A percentile compares a stretch with the other conserved stretches of the same genome.
These are phyloP conservation scores for Callospermophilus lateralis DNA, from an alignment of 2,113 vertebrate species.

Conservation along the genomic window DNA sequence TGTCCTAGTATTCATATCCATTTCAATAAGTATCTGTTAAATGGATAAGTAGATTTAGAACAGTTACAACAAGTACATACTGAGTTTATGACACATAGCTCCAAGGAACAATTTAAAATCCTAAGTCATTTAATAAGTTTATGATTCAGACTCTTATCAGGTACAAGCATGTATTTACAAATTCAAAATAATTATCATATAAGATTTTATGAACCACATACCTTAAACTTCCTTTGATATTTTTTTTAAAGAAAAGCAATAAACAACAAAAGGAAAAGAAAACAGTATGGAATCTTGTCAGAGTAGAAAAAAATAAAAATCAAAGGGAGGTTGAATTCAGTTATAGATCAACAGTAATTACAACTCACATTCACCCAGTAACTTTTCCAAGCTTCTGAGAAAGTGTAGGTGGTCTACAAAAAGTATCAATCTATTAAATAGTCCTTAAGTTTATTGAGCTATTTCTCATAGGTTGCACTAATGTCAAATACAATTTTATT, in stretches of 20 bases:
- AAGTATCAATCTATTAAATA: constrained; percentile 15
- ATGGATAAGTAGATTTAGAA: background rate
- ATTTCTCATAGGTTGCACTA: background rate
- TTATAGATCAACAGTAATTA: background rate
- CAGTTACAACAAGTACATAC: background rate
- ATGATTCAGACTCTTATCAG: background rate
- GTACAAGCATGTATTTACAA: background rate
- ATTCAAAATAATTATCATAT: constrained; percentile 21
- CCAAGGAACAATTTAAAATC: background rate
- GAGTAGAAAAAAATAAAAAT: constrained; percentile 11
- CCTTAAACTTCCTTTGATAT: background rate
- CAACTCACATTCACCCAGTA: background rate
- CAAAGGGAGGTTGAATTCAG: background rate
- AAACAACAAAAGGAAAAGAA: background rate
- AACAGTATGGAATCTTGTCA: background rate
- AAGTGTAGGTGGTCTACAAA: background rate
- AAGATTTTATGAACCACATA: background rate
- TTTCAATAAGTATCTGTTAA: background rate
- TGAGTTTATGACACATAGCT: background rate
- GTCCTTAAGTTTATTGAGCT: background rate
- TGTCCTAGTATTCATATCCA: background rate
- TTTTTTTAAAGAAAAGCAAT: background rate
- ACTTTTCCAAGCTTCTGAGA: background rate
- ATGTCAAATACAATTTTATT: background rate
- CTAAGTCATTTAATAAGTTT: background rate